A percentile compares a stretch with the other conserved stretches of the same genome.
Conservation (phyloP, 2,888 invertebrate species). For the Ophonus ardosiacus region DNA sequence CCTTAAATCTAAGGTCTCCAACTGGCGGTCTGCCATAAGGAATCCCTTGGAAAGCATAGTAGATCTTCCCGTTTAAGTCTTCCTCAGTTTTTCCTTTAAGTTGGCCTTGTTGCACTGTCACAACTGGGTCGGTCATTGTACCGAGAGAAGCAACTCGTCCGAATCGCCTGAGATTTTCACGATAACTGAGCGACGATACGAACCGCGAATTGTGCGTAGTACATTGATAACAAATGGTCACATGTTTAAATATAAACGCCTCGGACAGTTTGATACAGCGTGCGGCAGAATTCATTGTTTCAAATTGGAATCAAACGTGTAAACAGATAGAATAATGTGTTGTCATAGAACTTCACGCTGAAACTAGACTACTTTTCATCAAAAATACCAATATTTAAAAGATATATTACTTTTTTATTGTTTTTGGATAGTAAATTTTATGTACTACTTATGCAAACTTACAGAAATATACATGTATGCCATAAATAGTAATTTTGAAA, state of each 20-base stretch:
- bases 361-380: too few relatives aligned
- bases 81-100: slow-evolving; percentile 69
- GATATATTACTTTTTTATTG: too few relatives aligned
- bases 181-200: not conserved
- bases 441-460: too few relatives aligned
- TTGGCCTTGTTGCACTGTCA: slow-evolving; percentile 68
- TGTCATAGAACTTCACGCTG: too few relatives aligned
- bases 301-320: too few relatives aligned
- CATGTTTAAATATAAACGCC: not conserved
- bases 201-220: not conserved
- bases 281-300: not conserved
- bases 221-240: not conserved
- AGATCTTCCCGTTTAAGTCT: slow-evolving; percentile 69
- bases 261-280: not conserved
- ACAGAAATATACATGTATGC: too few relatives aligned
- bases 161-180: not conserved
- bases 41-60: slow-evolving; percentile 73
- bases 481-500: too few relatives aligned
- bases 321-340: too few relatives aligned
- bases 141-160: not conserved
- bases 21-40: slow-evolving; percentile 74
- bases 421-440: too few relatives aligned
- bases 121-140: slow-evolving; percentile 61
- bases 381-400: too few relatives aligned
- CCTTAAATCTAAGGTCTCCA: slow-evolving; percentile 73